Conservation (phyloP, 1,140 invertebrate species). For the Antheraea pernyi region DNA sequence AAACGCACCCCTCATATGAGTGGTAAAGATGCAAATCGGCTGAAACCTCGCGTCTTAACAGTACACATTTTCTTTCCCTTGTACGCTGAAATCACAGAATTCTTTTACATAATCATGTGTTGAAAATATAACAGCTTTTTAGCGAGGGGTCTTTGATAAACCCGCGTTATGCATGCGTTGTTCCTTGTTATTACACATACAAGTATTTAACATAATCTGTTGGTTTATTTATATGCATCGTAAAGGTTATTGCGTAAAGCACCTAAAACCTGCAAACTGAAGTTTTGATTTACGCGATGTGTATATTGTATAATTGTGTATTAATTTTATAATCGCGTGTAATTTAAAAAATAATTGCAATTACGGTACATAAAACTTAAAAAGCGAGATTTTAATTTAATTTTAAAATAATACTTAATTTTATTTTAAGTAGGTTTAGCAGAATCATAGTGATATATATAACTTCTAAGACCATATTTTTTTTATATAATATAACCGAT, state of each 20-base stretch:
- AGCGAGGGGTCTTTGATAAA: slow-evolving; percentile 59
- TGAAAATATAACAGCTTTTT: slow-evolving; percentile 77
- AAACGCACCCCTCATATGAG: slow-evolving; percentile 29
- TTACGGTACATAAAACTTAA: too few relatives aligned
- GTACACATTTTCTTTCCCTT: slow-evolving; percentile 63
- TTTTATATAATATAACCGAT: too few relatives aligned
- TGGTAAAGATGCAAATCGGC: slow-evolving; percentile 64
- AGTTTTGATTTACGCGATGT: too few relatives aligned
- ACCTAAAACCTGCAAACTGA: too few relatives aligned
- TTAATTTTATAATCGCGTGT: too few relatives aligned
- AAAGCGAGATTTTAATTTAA: too few relatives aligned
- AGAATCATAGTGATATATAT: too few relatives aligned
- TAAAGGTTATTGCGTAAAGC: slow-evolving; percentile 22
- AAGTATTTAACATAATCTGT: slow-evolving; percentile 69
- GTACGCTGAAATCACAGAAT: slow-evolving; percentile 58
- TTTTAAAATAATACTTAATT: too few relatives aligned
- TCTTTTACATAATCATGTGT: slow-evolving; percentile 78
- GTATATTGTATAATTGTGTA: too few relatives aligned
- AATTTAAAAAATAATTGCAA: too few relatives aligned
- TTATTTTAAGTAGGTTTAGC: too few relatives aligned
- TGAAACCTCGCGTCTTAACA: slow-evolving; percentile 60
- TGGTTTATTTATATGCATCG: slow-evolving; percentile 38
- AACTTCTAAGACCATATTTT: too few relatives aligned
- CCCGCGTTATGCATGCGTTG: slow-evolving; percentile 53
- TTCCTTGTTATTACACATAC: slow-evolving; percentile 56